These are phyloP conservation scores for Vanessa atalanta DNA, from an alignment of 1,140 invertebrate genomes.

Conservation along the genomic window DNA sequence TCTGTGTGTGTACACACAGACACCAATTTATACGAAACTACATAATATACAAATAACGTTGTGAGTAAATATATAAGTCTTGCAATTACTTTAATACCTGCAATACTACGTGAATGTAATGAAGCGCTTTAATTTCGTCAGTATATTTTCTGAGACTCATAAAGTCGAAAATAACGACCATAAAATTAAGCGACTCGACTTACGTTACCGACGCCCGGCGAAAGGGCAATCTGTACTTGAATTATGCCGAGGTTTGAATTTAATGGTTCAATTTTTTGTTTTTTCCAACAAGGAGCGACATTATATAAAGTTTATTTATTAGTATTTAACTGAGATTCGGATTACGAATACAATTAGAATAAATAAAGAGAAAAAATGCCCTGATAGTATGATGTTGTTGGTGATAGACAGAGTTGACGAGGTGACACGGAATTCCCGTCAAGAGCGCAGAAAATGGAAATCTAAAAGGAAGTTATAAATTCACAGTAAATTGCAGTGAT, in stretches of 20 bases:
- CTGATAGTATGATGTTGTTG: too few relatives aligned
- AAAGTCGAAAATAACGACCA: conserved; percentile 6
- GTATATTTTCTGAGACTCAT: conserved; percentile 4
- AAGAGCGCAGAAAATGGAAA: too few relatives aligned
- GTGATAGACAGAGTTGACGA: too few relatives aligned
- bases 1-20: too few relatives aligned
- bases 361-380: too few relatives aligned
- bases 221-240: neutral
- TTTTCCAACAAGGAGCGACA: neutral
- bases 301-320: too few relatives aligned
- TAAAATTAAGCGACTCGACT: conserved; percentile 9
- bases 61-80: neutral
- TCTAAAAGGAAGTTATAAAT: too few relatives aligned
- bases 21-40: too few relatives aligned
- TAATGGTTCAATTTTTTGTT: neutral
- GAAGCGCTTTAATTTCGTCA: neutral
- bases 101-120: neutral
- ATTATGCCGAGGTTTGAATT: neutral
- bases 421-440: too few relatives aligned
- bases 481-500: too few relatives aligned
- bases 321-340: too few relatives aligned
- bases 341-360: neutral
- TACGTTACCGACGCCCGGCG: neutral
- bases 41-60: neutral
- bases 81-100: neutral